Conservation (phyloP, 2,888 invertebrate genomes). For the Nycteola revayana region DNA sequence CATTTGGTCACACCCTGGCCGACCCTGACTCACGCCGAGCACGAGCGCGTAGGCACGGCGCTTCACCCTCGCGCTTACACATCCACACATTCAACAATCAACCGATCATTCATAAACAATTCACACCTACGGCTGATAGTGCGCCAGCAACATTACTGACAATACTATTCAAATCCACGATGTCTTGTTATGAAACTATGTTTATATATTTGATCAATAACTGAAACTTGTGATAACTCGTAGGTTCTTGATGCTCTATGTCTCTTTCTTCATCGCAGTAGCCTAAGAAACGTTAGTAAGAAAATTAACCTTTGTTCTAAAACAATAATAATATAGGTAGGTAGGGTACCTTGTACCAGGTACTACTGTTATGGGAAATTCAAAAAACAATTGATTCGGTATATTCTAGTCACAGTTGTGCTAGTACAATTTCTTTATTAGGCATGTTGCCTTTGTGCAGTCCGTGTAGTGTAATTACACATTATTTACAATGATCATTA, state of each 20-base stretch:
- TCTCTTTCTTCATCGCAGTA: too few species aligned
- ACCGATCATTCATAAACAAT: constrained; percentile 64
- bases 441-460: constrained; percentile 28
- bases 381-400: too few species aligned
- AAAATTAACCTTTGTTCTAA: too few species aligned
- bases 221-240: too few species aligned
- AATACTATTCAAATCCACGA: constrained; percentile 21
- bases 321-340: too few species aligned
- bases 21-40: constrained; percentile 2
- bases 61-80: constrained; percentile 33
- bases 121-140: constrained; percentile 37
- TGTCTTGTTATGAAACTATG: too few species aligned
- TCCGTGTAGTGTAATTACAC: constrained; percentile 41
- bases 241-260: too few species aligned
- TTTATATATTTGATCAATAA: too few species aligned
- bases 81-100: constrained; percentile 44
- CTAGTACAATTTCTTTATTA: constrained; percentile 34
- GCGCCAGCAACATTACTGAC: constrained; percentile 36
- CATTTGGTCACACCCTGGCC: constrained; percentile 20
- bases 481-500: constrained; percentile 52
- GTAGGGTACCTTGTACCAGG: too few species aligned
- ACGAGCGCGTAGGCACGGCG: constrained; percentile 19
- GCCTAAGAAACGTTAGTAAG: too few species aligned
- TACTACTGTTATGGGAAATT: too few species aligned
- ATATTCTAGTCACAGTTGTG: too few species aligned